Evolutionary conservation across 2,888 invertebrate species (phyloP).

Genomic region (Ctenicera cuprea): DNA sequence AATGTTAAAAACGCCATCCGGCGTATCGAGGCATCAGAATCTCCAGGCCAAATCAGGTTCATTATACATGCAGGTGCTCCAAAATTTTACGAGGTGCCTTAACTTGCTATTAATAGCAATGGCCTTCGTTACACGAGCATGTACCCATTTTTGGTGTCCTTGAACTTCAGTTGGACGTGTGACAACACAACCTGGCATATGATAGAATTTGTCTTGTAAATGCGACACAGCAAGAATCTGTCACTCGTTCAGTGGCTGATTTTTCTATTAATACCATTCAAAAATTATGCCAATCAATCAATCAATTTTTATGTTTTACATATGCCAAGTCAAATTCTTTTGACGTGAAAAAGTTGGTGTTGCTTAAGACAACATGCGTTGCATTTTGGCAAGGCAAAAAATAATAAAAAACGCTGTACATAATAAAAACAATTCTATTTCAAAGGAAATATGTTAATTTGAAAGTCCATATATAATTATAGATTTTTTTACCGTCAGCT

Average conservation of each 20-base stretch:
- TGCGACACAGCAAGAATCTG: neutral
- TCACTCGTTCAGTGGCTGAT: constrained; percentile 11
- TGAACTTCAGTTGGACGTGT: constrained; percentile 18
- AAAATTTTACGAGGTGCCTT: constrained; percentile 17
- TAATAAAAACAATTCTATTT: too few relatives aligned
- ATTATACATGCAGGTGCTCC: constrained; percentile 10
- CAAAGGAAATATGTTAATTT: too few relatives aligned
- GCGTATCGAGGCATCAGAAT: neutral
- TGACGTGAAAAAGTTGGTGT: neutral
- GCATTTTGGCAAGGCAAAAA: too few relatives aligned
- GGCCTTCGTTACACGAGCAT: constrained; percentile 23
- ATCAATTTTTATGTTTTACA: neutral
- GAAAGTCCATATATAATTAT: too few relatives aligned
- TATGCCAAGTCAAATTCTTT: too few relatives aligned
- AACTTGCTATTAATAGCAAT: constrained; percentile 19
- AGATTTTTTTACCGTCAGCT: too few relatives aligned
- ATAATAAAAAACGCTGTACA: too few relatives aligned
- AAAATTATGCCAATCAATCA: neutral
- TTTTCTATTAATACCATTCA: constrained; percentile 10
- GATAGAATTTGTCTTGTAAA: neutral
- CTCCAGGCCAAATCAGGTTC: neutral
- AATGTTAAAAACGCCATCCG: neutral
- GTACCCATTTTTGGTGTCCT: constrained; percentile 23
- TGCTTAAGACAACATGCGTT: too few relatives aligned
- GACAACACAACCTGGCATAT: constrained; percentile 2